Evolutionary conservation across 2,113 vertebrate genomes (phyloP).

Genomic region (Pavo muticus): DNA sequence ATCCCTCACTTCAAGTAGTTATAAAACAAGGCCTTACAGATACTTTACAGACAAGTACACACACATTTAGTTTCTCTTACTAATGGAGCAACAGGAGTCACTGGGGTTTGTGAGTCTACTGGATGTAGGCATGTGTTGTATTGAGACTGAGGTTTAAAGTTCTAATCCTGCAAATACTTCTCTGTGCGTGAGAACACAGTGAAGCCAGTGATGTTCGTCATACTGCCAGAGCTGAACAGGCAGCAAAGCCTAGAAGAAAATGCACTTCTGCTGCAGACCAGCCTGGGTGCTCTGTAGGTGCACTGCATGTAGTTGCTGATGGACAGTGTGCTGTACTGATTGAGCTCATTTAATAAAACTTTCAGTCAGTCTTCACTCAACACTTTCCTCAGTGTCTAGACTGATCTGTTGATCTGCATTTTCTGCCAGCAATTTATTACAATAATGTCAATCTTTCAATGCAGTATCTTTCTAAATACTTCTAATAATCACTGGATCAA

Average conservation of each 20-base stretch:
- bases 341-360: not conserved
- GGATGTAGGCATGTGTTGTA: no score
- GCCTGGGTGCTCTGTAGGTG: not conserved
- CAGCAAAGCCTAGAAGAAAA: not conserved
- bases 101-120: not conserved
- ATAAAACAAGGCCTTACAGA: not conserved
- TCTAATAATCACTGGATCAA: not conserved
- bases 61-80: not conserved
- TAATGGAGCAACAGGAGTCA: not conserved
- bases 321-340: not conserved
- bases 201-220: not conserved
- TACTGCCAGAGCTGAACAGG: not conserved
- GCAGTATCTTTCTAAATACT: not conserved
- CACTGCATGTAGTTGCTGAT: not conserved
- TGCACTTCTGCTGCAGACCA: not conserved
- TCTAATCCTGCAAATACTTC: not conserved
- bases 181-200: accelerated
- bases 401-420: not conserved
- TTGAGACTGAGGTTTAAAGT: not conserved
- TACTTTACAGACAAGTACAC: no score
- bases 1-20: not conserved
- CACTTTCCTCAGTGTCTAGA: not conserved
- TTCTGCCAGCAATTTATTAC: not conserved
- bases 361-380: not conserved
- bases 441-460: not conserved